A percentile compares a stretch with the other conserved stretches of the same genome.
Evolutionary conservation across 2,888 invertebrate species (phyloP).

Genomic region (Harpagoxenus sublaevis): DNA sequence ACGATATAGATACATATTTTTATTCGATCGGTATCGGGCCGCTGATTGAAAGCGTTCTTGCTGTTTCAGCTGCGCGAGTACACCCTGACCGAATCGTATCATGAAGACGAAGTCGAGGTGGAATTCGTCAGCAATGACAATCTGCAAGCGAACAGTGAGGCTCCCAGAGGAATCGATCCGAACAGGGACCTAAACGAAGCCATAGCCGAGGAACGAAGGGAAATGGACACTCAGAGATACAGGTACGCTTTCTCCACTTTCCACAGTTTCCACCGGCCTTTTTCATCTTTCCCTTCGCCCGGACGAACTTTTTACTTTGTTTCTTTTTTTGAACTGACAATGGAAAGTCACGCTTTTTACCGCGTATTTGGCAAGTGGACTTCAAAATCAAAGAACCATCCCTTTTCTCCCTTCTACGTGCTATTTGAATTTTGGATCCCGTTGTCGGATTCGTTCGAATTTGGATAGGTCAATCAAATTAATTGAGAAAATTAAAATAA

Average conservation of each 20-base stretch:
- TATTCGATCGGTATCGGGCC: slow-evolving; percentile 1
- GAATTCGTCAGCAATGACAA: slow-evolving; percentile 84
- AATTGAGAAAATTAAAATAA: not conserved
- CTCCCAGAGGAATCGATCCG: slow-evolving; percentile 88
- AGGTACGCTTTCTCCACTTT: slow-evolving; percentile 77
- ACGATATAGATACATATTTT: not conserved
- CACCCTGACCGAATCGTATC: slow-evolving; percentile 95
- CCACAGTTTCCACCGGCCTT: not conserved
- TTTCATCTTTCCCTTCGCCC: not conserved
- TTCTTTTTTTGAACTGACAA: slow-evolving; percentile 4
- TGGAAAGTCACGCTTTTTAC: slow-evolving; percentile 12
- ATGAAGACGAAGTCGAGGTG: slow-evolving; percentile 91
- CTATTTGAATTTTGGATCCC: not conserved
- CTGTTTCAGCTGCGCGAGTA: slow-evolving; percentile 93
- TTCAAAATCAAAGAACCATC: not conserved
- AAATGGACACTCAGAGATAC: slow-evolving; percentile 87
- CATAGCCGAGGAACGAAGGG: slow-evolving; percentile 93
- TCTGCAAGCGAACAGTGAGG: slow-evolving; percentile 78
- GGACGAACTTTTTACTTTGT: slow-evolving; percentile 12
- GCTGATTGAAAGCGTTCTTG: slow-evolving; percentile 29
- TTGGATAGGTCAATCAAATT: not conserved
- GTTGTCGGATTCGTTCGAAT: not conserved
- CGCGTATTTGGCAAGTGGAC: not conserved
- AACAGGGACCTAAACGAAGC: slow-evolving; percentile 93
- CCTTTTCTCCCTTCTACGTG: not conserved